phyloP scores from a whole-genome alignment of 37 sponge, comb jelly and placozoan genomes.

The Cliona cf. orientalis region DNA sequence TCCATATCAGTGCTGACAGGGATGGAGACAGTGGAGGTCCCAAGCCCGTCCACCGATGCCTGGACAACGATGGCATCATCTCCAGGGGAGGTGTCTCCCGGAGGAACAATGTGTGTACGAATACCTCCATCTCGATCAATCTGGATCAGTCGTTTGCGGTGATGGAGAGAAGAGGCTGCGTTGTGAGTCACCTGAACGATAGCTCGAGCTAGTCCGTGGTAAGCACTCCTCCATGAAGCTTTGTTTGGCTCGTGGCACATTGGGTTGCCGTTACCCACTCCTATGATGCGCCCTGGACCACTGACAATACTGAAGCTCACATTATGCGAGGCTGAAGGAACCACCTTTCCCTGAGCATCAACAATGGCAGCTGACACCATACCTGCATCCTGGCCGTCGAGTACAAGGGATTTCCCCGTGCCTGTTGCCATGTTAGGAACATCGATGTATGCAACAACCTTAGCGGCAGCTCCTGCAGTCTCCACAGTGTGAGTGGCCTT shows the following conservation, averaged over 20 bases:
- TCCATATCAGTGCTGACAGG: conserved; percentile 49
- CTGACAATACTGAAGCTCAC: conserved; percentile 55
- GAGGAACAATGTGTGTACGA: conserved; percentile 45
- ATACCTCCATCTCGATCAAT: conserved; percentile 61
- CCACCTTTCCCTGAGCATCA: conserved; percentile 40
- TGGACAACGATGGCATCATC: conserved; percentile 27
- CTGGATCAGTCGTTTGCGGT: conserved; percentile 47
- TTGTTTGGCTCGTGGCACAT: conserved; percentile 66
- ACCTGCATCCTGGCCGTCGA: conserved; percentile 73
- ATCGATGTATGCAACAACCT: conserved; percentile 25
- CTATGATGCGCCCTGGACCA: conserved; percentile 67
- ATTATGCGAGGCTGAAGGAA: conserved; percentile 33
- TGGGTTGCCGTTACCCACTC: conserved; percentile 71
- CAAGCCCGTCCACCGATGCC: conserved; percentile 54
- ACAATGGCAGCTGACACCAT: conserved; percentile 66
- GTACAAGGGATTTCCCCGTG: conserved; percentile 53
- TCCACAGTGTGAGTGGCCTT: conserved; percentile 49
- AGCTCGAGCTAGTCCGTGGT: conserved; percentile 67
- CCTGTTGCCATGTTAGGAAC: conserved; percentile 43
- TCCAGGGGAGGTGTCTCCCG: neutral
- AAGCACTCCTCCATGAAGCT: conserved; percentile 70
- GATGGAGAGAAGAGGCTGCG: conserved; percentile 12
- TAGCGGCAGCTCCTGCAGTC: conserved; percentile 41
- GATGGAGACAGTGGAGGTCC: conserved; percentile 27
- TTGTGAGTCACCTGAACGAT: conserved; percentile 52